phyloP scores from a whole-genome alignment of 2,797 vertebrate species.

The Rhinogobio ventralis region DNA sequence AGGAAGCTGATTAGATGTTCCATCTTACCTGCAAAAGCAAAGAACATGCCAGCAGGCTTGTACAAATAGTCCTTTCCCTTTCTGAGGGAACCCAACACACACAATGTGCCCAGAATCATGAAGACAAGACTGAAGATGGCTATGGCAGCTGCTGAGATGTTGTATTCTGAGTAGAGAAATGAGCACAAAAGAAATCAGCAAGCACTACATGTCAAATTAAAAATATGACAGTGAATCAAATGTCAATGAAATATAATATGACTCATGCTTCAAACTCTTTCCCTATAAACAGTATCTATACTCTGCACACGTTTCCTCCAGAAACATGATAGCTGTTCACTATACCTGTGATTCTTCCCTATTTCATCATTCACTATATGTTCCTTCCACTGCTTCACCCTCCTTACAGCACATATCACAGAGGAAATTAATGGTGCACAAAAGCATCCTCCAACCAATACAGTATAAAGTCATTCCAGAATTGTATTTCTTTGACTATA shows the following conservation, averaged over 20 bases:
- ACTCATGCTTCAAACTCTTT: neutral
- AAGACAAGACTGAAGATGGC: slow-evolving; percentile 93
- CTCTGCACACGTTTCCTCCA: neutral
- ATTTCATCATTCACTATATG: neutral
- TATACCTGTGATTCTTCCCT: neutral
- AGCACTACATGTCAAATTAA: neutral
- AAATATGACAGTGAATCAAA: neutral
- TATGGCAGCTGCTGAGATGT: slow-evolving; percentile 97
- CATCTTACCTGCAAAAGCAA: slow-evolving; percentile 87
- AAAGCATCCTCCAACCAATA: neutral
- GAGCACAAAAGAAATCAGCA: neutral
- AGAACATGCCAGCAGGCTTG: slow-evolving; percentile 95
- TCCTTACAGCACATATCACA: neutral
- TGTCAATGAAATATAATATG: neutral
- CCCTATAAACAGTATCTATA: neutral
- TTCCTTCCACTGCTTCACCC: neutral
- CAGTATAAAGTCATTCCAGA: neutral
- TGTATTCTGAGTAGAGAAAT: slow-evolving; percentile 85
- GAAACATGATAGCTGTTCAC: neutral
- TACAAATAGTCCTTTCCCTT: slow-evolving; percentile 90
- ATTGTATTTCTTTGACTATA: slow-evolving; percentile 15
- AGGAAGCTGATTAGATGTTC: neutral
- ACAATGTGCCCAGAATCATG: slow-evolving; percentile 86
- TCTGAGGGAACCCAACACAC: slow-evolving; percentile 82
- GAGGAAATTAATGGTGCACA: neutral